A percentile compares a stretch with the other conserved stretches of the same genome.
phyloP scores from a whole-genome alignment of 2,113 vertebrate genomes.

The Paracyprichromis sp. region DNA sequence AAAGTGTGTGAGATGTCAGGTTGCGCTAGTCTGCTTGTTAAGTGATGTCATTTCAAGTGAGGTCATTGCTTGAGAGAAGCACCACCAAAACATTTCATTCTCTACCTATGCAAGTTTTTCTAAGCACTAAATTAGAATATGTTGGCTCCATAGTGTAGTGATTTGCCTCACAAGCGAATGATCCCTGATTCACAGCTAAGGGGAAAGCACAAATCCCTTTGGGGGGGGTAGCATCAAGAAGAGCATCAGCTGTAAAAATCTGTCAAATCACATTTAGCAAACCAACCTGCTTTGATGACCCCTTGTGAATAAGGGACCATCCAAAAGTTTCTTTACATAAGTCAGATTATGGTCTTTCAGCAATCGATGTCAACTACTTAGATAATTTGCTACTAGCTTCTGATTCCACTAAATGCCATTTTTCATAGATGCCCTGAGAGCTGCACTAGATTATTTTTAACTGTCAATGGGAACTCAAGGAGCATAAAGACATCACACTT shows the following conservation, averaged over 20 bases:
- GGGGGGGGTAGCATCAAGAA: neutral
- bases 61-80: neutral
- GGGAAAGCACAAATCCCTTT: neutral
- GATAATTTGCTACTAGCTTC: neutral
- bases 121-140: neutral
- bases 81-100: neutral
- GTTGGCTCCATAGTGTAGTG: neutral
- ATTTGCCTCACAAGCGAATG: neutral
- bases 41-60: neutral
- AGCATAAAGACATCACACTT: neutral
- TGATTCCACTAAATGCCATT: neutral
- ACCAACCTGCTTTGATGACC: neutral
- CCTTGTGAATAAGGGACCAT: neutral
- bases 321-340: neutral
- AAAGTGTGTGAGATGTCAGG: neutral
- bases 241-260: neutral
- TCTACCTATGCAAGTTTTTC: neutral
- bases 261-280: neutral
- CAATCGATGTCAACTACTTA: neutral
- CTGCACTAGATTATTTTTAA: neutral
- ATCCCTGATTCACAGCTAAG: neutral
- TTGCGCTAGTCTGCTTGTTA: neutral
- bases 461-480: neutral
- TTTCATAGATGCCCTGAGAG: neutral
- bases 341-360: neutral